Percentiles rank a stretch among this genome's conserved stretches.
Conservation (phyloP, 2,113 vertebrate species). For the Zingel zingel region DNA sequence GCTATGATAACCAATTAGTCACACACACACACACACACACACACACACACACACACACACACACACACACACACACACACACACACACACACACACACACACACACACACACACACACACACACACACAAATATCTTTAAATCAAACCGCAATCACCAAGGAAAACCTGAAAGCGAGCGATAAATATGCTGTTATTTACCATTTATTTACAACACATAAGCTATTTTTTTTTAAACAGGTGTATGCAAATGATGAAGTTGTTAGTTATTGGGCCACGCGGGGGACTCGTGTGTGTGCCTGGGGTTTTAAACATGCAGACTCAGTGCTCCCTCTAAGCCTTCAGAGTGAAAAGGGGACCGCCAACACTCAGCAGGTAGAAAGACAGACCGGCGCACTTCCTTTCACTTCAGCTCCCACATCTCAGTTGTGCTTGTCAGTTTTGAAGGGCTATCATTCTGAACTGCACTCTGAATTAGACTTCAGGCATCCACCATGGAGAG, state of each 20-base stretch:
- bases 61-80: not conserved
- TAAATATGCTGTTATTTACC: conserved; percentile 58
- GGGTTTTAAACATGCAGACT: conserved; percentile 73
- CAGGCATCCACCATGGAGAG: not conserved
- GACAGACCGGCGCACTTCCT: conserved; percentile 46
- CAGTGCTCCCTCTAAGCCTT: conserved; percentile 86
- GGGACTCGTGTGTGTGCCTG: conserved; percentile 18
- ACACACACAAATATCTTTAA: not conserved
- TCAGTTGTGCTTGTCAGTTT: not conserved
- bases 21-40: not conserved
- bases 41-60: not conserved
- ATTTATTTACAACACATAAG: conserved; percentile 71
- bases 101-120: not conserved
- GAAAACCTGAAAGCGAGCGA: conserved; percentile 54
- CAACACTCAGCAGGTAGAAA: conserved; percentile 47
- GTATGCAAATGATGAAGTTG: conserved; percentile 33
- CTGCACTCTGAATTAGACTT: not conserved
- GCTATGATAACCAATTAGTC: conserved; percentile 18
- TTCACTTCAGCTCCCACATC: not conserved
- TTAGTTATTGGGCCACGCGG: conserved; percentile 38
- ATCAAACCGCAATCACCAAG: conserved; percentile 38
- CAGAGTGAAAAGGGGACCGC: conserved; percentile 49
- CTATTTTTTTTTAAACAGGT: conserved; percentile 31
- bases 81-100: not conserved
- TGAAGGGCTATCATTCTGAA: not conserved